Conservation (phyloP, 2,113 vertebrate genomes). For the Zingel zingel region DNA sequence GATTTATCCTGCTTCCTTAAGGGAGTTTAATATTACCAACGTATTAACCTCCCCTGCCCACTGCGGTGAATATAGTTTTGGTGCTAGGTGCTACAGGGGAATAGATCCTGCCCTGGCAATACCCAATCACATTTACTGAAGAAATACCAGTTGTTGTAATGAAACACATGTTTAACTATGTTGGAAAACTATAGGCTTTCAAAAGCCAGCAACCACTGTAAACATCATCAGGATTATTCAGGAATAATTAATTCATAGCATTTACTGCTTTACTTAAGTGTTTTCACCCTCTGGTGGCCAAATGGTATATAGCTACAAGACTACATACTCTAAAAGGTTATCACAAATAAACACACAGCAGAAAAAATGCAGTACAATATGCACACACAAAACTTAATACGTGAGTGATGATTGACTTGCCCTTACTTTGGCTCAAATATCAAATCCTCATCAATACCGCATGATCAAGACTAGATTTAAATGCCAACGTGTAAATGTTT, state of each 20-base stretch:
- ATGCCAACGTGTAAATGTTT: constrained; percentile 58
- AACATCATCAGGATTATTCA: background rate
- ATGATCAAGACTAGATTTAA: constrained; percentile 34
- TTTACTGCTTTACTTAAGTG: background rate
- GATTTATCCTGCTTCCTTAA: constrained; percentile 37
- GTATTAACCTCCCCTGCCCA: background rate
- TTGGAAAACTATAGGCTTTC: background rate
- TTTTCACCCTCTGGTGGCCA: constrained; percentile 65
- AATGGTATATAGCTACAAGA: background rate
- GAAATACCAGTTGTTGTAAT: background rate
- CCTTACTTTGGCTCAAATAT: constrained; percentile 52
- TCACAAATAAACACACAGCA: constrained; percentile 21
- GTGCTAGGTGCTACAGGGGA: background rate
- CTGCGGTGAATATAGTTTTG: background rate
- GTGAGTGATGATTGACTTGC: constrained; percentile 32
- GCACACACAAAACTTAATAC: constrained; percentile 18
- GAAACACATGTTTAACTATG: background rate
- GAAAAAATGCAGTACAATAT: background rate
- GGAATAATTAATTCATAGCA: background rate
- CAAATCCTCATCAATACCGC: constrained; percentile 53
- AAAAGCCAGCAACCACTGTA: background rate
- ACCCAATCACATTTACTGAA: background rate
- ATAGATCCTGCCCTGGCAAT: background rate
- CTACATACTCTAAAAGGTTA: background rate
- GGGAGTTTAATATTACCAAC: constrained; percentile 53